Percentiles rank a stretch among this genome's conserved stretches.
These are phyloP conservation scores for Passer montanus DNA, from an alignment of 2,113 vertebrate species.

Conservation along the genomic window DNA sequence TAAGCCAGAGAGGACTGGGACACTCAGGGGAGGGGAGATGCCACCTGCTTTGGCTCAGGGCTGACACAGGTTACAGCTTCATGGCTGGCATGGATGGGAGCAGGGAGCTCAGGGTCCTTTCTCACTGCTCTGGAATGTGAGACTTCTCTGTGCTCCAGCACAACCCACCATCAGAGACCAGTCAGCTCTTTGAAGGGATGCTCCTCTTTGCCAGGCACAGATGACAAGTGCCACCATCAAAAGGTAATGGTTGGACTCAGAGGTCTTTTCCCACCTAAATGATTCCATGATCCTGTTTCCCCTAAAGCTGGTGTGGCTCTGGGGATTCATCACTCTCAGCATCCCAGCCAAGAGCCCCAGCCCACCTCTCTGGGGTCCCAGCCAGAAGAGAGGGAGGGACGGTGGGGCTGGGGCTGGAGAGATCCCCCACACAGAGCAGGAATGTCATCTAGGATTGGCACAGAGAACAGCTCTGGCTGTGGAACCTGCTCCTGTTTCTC, in stretches of 20 bases:
- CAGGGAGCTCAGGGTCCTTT: background rate
- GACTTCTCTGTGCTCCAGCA: fast-evolving
- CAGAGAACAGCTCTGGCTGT: background rate
- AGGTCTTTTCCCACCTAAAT: background rate
- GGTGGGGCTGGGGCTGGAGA: background rate
- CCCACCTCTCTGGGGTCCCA: background rate
- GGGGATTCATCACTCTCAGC: background rate
- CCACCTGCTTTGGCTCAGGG: background rate
- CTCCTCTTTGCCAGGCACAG: background rate
- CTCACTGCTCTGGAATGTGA: background rate
- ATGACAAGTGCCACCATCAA: background rate
- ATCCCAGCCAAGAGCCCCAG: background rate
- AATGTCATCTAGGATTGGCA: fast-evolving
- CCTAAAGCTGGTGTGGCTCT: background rate
- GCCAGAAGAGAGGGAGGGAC: background rate
- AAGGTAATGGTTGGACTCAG: background rate
- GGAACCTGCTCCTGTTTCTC: background rate
- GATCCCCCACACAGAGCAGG: background rate
- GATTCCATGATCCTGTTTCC: background rate
- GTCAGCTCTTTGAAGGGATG: background rate
- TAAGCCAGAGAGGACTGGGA: fast-evolving
- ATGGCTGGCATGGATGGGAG: fast-evolving
- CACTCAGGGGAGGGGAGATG: background rate
- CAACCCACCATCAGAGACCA: background rate
- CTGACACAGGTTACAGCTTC: background rate